phyloP scores from a whole-genome alignment of 2,113 vertebrate species.

The Stegostoma tigrinum region DNA sequence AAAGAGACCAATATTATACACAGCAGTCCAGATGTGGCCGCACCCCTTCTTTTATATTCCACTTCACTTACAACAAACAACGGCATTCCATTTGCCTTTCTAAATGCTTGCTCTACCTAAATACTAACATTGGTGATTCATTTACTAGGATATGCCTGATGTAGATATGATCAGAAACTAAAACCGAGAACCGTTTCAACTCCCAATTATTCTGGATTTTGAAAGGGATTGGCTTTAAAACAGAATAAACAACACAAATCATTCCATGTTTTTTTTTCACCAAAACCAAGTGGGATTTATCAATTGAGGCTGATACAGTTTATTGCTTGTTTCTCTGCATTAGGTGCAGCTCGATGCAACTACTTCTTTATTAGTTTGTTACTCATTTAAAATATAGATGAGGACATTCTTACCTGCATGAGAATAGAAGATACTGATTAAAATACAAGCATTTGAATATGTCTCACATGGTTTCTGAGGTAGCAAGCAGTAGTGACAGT shows the following conservation, averaged over 20 bases:
- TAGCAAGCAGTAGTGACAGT: background rate
- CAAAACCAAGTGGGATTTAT: conserved; percentile 7
- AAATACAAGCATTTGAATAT: background rate
- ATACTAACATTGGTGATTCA: too few relatives aligned
- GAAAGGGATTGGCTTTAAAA: background rate
- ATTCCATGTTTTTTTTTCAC: background rate
- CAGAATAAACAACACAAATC: background rate
- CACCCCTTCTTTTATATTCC: too few relatives aligned
- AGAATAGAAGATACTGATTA: background rate
- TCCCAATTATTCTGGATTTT: background rate
- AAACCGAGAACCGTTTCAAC: background rate
- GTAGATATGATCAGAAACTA: background rate
- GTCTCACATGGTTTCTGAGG: background rate
- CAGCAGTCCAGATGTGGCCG: too few relatives aligned
- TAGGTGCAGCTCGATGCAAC: background rate
- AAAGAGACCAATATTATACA: too few relatives aligned
- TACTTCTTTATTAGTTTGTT: background rate
- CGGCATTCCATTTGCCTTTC: too few relatives aligned
- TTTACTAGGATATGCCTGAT: too few relatives aligned
- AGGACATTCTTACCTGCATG: background rate
- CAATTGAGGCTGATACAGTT: background rate
- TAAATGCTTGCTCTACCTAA: too few relatives aligned
- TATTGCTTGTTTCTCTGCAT: background rate
- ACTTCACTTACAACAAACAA: too few relatives aligned
- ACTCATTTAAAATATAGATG: background rate